Percentiles rank a stretch among this genome's conserved stretches.
These are phyloP conservation scores for Antennarius maculatus DNA, from an alignment of 2,797 vertebrate genomes.

Conservation along the genomic window DNA sequence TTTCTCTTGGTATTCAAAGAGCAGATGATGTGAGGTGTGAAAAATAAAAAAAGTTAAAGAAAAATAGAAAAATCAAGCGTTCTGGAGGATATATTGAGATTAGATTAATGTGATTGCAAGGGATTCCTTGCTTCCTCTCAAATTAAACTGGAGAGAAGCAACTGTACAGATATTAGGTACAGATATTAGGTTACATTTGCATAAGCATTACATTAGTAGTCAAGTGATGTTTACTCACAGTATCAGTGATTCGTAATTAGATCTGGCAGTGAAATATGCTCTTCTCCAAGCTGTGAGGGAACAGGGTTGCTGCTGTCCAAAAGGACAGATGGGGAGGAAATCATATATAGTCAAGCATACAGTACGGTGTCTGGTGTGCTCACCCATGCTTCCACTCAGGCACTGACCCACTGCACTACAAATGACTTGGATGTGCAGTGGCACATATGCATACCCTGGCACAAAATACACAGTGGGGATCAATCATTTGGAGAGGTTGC, in stretches of 20 bases:
- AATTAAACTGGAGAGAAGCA: constrained; percentile 26
- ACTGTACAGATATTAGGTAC: constrained; percentile 25
- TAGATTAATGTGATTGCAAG: constrained; percentile 12
- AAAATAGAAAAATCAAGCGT: not conserved
- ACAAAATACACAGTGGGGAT: constrained; percentile 17
- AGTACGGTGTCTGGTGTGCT: constrained; percentile 26
- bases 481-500: constrained; percentile 50
- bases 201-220: constrained; percentile 63
- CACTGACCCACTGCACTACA: constrained; percentile 24
- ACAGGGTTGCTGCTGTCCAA: constrained; percentile 46
- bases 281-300: constrained; percentile 47
- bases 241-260: constrained; percentile 54
- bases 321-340: constrained; percentile 49
- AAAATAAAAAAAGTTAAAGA: constrained; percentile 11
- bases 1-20: constrained; percentile 11
- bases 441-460: constrained; percentile 12
- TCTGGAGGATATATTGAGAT: constrained; percentile 23
- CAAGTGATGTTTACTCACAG: constrained; percentile 53
- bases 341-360: constrained; percentile 48
- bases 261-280: constrained; percentile 41
- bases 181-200: constrained; percentile 39
- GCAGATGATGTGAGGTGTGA: constrained; percentile 16
- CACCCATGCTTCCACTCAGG: constrained; percentile 27
- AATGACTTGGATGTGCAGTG: constrained; percentile 29
- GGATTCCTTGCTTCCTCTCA: constrained; percentile 23